Conservation (phyloP, 35 echinoderm and acorn worm species). For the Diadema setosum region DNA sequence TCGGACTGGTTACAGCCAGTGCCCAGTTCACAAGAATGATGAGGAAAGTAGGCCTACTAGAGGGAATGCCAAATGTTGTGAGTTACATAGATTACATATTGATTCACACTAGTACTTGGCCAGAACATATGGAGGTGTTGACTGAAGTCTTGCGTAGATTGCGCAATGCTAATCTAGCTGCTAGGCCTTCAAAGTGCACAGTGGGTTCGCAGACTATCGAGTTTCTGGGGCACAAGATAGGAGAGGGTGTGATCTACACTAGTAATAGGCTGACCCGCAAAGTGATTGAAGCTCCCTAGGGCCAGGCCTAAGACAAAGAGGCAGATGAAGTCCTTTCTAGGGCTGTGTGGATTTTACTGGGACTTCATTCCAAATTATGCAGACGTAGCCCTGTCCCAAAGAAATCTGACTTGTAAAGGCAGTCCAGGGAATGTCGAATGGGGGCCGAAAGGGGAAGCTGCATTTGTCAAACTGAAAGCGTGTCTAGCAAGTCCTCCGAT, state of each 20-base stretch:
- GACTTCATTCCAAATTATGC: slow-evolving; percentile 24
- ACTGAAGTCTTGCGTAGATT: not conserved
- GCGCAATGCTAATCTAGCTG: not conserved
- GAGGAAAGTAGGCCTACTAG: not conserved
- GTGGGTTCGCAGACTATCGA: not conserved
- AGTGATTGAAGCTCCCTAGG: too few relatives aligned
- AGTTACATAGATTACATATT: slow-evolving; percentile 11
- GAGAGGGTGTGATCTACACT: not conserved
- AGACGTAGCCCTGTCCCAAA: not conserved
- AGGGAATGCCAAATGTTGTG: too few relatives aligned
- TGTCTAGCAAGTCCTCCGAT: not conserved
- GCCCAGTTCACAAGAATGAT: not conserved
- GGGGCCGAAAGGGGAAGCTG: not conserved
- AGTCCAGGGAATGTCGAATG: not conserved
- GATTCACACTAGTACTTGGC: not conserved
- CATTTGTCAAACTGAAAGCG: slow-evolving; percentile 3
- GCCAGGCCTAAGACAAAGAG: too few relatives aligned
- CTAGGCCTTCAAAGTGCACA: not conserved
- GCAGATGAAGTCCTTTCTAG: not conserved
- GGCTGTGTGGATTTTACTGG: not conserved
- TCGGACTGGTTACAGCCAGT: not conserved
- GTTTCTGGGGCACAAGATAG: not conserved
- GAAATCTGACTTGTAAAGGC: not conserved
- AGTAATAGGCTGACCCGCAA: not conserved
- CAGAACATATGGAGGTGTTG: not conserved